Evolutionary conservation across 1,140 invertebrate genomes (phyloP).

Genomic region (Pectinophora gossypiella): DNA sequence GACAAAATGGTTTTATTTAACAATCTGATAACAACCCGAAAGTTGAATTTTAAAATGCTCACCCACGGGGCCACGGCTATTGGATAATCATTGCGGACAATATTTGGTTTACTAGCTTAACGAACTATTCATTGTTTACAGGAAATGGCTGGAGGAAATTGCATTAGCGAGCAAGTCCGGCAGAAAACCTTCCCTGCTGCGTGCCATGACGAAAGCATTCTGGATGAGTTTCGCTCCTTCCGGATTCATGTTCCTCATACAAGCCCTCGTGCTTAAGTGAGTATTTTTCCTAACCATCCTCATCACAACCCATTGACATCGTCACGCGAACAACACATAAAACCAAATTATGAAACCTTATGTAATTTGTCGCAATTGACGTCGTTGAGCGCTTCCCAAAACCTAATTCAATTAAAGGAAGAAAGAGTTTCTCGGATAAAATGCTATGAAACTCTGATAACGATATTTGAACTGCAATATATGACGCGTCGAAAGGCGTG

Average conservation of each 20-base stretch:
- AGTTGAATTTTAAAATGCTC: too few relatives aligned
- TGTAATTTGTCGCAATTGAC: too few relatives aligned
- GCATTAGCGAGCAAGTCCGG: slow-evolving; percentile 57
- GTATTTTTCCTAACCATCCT: slow-evolving; percentile 9
- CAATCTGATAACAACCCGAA: too few relatives aligned
- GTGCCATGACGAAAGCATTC: slow-evolving; percentile 65
- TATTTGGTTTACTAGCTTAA: background rate
- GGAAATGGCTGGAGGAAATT: slow-evolving; percentile 71
- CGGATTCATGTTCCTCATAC: slow-evolving; percentile 65
- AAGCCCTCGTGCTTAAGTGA: slow-evolving; percentile 64
- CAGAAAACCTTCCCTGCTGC: slow-evolving; percentile 63
- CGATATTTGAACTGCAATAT: too few relatives aligned
- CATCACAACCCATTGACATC: slow-evolving; percentile 4
- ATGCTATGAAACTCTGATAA: too few relatives aligned
- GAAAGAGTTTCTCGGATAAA: too few relatives aligned
- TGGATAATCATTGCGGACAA: background rate
- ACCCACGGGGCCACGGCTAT: too few relatives aligned
- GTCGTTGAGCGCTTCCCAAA: too few relatives aligned
- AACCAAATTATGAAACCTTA: background rate
- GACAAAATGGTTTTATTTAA: too few relatives aligned
- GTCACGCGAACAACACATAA: slow-evolving; percentile 3
- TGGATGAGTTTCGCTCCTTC: slow-evolving; percentile 69
- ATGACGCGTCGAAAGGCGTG: too few relatives aligned
- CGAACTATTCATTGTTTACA: slow-evolving; percentile 37
- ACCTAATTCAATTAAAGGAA: too few relatives aligned